Conservation (phyloP, 2,113 vertebrate genomes). For the Echinops telfairi region DNA sequence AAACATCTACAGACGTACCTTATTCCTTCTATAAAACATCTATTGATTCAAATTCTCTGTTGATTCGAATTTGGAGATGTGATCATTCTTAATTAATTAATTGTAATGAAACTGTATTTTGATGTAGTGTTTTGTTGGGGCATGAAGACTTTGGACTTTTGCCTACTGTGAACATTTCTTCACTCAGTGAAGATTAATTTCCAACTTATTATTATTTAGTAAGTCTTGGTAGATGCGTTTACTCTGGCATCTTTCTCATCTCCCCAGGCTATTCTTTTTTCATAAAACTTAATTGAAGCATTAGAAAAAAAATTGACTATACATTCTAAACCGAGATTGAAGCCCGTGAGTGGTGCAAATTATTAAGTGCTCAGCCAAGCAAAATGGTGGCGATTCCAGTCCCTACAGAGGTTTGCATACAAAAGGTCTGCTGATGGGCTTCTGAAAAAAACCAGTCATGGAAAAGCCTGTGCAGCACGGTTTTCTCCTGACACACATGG, state of each 20-base stretch:
- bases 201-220: conserved; percentile 22
- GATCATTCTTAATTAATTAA: conserved; percentile 45
- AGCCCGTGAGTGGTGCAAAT: not conserved
- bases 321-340: not conserved
- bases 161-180: conserved; percentile 1
- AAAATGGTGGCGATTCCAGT: not conserved
- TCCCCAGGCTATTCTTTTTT: not conserved
- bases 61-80: not conserved
- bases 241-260: not conserved
- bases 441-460: not conserved
- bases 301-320: conserved; percentile 23
- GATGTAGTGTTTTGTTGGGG: not conserved
- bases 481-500: no score
- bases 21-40: not conserved
- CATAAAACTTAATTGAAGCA: not conserved
- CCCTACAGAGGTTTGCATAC: not conserved
- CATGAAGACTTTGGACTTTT: not conserved
- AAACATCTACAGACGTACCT: not conserved
- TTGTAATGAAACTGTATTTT: not conserved
- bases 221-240: not conserved
- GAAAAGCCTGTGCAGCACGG: no score
- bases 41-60: not conserved
- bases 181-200: conserved; percentile 36
- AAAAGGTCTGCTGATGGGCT: not conserved
- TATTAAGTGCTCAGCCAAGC: not conserved